Percentiles rank a stretch among this genome's conserved stretches.
Evolutionary conservation across 2,113 vertebrate genomes (phyloP).

Genomic region (Ophthalmotilapia sp.): DNA sequence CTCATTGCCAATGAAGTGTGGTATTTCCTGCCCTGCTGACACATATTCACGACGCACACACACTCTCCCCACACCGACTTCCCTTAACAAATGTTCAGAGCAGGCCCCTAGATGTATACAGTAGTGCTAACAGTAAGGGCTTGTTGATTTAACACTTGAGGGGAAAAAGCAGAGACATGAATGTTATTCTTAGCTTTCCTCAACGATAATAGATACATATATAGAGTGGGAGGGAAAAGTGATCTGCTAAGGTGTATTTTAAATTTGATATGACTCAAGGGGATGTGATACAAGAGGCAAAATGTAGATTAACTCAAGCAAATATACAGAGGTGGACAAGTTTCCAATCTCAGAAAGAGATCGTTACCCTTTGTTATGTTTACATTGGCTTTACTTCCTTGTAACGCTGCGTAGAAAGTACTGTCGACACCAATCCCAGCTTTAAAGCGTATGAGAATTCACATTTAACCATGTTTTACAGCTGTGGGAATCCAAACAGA

Average conservation of each 20-base stretch:
- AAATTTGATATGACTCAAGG: constrained; percentile 21
- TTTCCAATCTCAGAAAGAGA: not conserved
- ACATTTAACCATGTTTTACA: not conserved
- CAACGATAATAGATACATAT: not conserved
- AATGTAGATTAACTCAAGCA: not conserved
- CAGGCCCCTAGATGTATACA: constrained; percentile 17
- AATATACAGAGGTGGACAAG: not conserved
- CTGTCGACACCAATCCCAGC: not conserved
- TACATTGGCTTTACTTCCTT: not conserved
- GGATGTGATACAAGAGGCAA: not conserved
- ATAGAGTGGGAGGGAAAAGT: not conserved
- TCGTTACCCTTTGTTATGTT: not conserved
- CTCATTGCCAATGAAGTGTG: constrained; percentile 27
- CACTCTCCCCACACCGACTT: not conserved
- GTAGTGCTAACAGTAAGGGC: constrained; percentile 7
- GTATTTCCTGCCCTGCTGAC: constrained; percentile 54
- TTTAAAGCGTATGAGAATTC: not conserved
- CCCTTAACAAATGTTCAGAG: constrained; percentile 14
- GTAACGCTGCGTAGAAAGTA: not conserved
- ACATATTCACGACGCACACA: constrained; percentile 12
- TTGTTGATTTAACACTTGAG: constrained; percentile 43
- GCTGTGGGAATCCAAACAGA: not conserved
- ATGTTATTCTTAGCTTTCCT: constrained; percentile 25
- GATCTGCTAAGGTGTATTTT: not conserved
- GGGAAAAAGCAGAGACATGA: constrained; percentile 9